phyloP scores from a whole-genome alignment of 2,797 vertebrate genomes.

The Gallinago nigripennis region DNA sequence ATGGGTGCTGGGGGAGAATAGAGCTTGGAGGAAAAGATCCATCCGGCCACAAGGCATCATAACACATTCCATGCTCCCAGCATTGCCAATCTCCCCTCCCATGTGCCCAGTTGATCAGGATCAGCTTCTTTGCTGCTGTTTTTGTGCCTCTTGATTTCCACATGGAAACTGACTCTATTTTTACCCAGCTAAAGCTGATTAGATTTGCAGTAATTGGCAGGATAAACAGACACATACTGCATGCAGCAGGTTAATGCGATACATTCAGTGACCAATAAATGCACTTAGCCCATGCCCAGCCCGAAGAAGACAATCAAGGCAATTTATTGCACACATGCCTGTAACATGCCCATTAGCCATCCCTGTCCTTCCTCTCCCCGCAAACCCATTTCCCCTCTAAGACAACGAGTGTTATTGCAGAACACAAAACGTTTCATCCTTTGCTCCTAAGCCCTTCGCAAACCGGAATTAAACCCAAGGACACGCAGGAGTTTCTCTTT shows the following conservation, averaged over 20 bases:
- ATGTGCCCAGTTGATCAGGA: conserved; percentile 9
- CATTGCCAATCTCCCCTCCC: background rate
- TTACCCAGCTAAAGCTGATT: conserved; percentile 67
- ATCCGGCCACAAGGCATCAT: background rate
- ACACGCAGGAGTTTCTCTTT: conserved; percentile 9
- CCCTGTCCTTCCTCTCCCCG: background rate
- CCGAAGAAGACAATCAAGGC: background rate
- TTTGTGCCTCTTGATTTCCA: conserved; percentile 69
- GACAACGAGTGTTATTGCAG: background rate
- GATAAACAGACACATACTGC: conserved; percentile 61
- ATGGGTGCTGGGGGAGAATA: background rate
- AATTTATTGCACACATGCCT: conserved; percentile 39
- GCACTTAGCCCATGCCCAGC: conserved; percentile 14
- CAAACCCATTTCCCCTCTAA: background rate
- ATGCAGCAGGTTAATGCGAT: conserved; percentile 57
- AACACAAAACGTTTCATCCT: background rate
- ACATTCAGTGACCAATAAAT: conserved; percentile 25
- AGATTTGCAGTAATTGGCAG: conserved; percentile 72
- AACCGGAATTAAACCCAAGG: background rate
- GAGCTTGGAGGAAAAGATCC: background rate
- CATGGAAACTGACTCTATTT: conserved; percentile 68
- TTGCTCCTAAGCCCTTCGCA: background rate
- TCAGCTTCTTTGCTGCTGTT: conserved; percentile 36
- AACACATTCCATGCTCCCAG: background rate
- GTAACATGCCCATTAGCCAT: conserved; percentile 2